Base-by-base conservation (phyloP, 92 coral and sea anemone species). In the Umimayanthus chanpuru region DNA sequence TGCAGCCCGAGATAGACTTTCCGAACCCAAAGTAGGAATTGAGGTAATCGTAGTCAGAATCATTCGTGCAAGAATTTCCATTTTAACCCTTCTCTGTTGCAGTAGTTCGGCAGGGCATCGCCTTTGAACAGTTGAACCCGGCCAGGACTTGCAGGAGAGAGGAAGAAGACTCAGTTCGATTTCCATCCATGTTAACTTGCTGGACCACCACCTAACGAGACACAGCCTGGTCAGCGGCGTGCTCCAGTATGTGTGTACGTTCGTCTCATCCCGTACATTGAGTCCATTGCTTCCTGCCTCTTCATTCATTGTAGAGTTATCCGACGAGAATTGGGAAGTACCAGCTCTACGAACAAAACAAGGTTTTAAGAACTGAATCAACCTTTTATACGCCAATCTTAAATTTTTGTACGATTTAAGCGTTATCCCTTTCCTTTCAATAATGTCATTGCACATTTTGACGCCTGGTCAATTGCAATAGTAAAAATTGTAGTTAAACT, bases 161-260 rank as follows among this genome's bases (percentile, higher is more conserved):
- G 0, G 86, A 43, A 44, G 86, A 65, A 0, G 86, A 82, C 6
- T 82, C n/a, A n/a, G 86, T 41, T 29, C 4, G 38, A 68, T 70
- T 28, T 82, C 86, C 43, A 83, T 21, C 87, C 87, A 83, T 10
- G 16, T 70, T 1, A 64, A 70, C 14, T 0, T 15, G 25, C 26
- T 4, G 14, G 67, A 16, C 66, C 20, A 26, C 26, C 65, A 43
- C 79, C 49, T 83, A 29, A 79, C 87, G 2, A 83, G 9, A 28
- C 87, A 83, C 44, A 83, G 26, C 47, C 30, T 71, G 44, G 87
- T 83, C 61, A 83, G 66, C 66, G 87, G 87, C 26, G 87, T 83
- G 43, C 79, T 83, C 87, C 78, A 83, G 55, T 68, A 83, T 12
- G 87, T 83, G 50, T 83, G 87, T 18, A 26, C 41, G 8, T 70